These are phyloP conservation scores for Rhopalosiphum nymphaeae DNA, from an alignment of 2,888 invertebrate species.

Conservation along the genomic window DNA sequence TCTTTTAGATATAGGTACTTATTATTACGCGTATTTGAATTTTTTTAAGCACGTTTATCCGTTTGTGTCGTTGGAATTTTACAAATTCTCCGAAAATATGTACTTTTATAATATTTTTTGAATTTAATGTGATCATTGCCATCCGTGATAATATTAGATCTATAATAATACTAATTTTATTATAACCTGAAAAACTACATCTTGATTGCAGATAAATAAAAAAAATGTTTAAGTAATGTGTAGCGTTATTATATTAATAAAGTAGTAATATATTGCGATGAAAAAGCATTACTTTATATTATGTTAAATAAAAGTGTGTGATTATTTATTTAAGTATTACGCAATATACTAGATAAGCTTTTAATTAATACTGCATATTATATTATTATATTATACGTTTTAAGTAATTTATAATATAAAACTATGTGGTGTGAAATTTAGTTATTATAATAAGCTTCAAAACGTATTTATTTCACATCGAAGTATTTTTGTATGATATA, in stretches of 20 bases:
- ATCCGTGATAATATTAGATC: not conserved
- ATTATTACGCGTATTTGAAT: not conserved
- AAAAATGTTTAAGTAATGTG: not conserved
- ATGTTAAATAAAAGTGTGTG: not conserved
- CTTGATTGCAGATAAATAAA: not conserved
- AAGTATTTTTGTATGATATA: not conserved
- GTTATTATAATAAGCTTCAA: not conserved
- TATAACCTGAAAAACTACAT: not conserved
- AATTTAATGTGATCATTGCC: not conserved
- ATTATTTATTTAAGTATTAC: not conserved
- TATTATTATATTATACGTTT: not conserved
- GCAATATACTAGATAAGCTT: not conserved
- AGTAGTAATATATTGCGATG: constrained; percentile 44
- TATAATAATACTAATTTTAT: not conserved
- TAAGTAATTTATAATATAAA: not conserved
- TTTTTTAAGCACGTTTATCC: not conserved
- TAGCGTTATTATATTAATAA: not conserved
- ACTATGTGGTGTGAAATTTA: not conserved
- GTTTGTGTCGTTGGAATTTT: not conserved
- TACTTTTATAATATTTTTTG: not conserved
- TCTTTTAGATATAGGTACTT: not conserved
- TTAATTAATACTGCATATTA: not conserved
- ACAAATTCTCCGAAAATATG: not conserved
- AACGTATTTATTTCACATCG: not conserved
- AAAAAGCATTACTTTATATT: constrained; percentile 46